Evolutionary conservation across 2,797 vertebrate genomes (phyloP), one percentile per base, ranked within the genome.

Genomic region (Girardinus metallicus): DNA sequence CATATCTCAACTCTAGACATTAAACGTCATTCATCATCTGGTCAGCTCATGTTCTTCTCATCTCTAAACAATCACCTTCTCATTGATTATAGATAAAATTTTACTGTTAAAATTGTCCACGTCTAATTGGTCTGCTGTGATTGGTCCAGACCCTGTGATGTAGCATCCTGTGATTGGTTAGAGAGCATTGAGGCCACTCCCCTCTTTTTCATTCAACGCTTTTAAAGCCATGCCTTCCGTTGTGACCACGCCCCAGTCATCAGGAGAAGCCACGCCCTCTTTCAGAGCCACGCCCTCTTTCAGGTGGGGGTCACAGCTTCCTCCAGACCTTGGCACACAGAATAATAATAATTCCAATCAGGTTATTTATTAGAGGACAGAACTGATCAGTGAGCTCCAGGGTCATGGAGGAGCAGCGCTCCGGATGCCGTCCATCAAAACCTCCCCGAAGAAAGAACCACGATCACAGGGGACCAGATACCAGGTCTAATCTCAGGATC

Each of bases 131-230:
- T 46, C 1, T 0, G 26, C 23, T 70, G 23, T 47, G 66, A 31
- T 16, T 71, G 74, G 53, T 49, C 29, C 73, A 68, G 41, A 76
- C 41, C 4, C 21, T 66, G 29, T 68, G 36, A 76, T 55, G 77
- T 10, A 0, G 26, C 4, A 26, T 13, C 1, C 0, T 74, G 26
- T 76, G 49, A 84, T 77, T 84, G 85, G 71, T 95, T 89, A 93
- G 74, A 94, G 92, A 1, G 90, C 86, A 2, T 89, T 90, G 16
- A 94, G 93, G 34, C 92, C 91, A 0, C 73, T 80, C 51, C 57
- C 88, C 75, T 81, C 87, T 26, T 53, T 77, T 16, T 95, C 92
- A 60, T 85, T 93, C 39, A 93, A 26, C 41, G 91, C 90, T 73
- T 93, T 90, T 39, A 95, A 77, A 29, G 82, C 39, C 36, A 90